Base-by-base conservation (phyloP, 1,140 invertebrate species). In the Polypedilum vanderplanki region DNA sequence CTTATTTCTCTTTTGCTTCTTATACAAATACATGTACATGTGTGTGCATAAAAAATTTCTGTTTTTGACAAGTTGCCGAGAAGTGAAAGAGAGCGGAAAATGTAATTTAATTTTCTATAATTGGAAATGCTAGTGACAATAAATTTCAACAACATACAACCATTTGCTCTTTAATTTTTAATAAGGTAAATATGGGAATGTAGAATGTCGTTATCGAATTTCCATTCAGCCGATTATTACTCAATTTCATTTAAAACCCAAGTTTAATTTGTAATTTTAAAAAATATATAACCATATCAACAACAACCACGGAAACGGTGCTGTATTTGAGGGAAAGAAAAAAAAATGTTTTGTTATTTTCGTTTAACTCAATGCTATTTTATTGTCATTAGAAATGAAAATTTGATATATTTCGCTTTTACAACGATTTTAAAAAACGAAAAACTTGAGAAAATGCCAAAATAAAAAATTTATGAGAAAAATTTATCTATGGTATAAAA, bases 61-160 rank as follows among this genome's bases (percentile, higher is more conserved):
- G 24, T 57, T n/a, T 57, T 57, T 57, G 46, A 57, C 46, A 57
- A n/a, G 12, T n/a, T 57, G 46, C 12, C 46, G 46, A 57, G 46
- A 12, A 46, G 4, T 10, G 9, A 46, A 8, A 46, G 41, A 46
- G 41, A 46, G 41, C 9, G n/a, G 46, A 57, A 57, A 57, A 57
- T n/a, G 46, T 12, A 57, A 57, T 57, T 57, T n/a, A 57, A 57
- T 57, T 57, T 57, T 12, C 46, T n/a, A 12, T 57, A 57, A 57
- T 57, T 57, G 46, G n/a, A 57, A 12, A 57, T 57, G 46, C n/a
- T 57, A 57, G 12, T 57, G 46, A 57, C 46, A 57, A 57, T 57
- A 57, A 57, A 57, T 57, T 57, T 57, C 46, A 57, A 12, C 46
- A 57, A n/a, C 46, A 57, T 57, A 57, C 12, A 33, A 33, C 24